Conservation (phyloP, 2,113 vertebrate species). For the Gulo gulo region DNA sequence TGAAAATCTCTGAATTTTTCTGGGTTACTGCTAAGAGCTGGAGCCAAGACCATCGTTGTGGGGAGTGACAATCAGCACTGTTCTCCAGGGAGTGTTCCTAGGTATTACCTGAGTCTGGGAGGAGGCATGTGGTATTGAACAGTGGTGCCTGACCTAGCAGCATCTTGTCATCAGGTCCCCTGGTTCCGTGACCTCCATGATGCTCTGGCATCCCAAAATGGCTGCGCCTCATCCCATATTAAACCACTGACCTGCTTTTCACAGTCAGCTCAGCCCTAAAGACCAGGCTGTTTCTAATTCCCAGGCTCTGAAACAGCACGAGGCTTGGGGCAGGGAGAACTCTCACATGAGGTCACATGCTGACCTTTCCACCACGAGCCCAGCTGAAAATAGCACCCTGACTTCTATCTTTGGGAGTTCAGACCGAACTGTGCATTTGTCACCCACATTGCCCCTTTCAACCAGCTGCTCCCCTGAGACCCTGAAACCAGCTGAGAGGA, state of each 20-base stretch:
- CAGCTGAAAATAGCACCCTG: not conserved
- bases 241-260: not conserved
- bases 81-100: not conserved
- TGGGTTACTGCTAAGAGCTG: not conserved
- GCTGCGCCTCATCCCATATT: not conserved
- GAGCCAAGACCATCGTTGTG: not conserved
- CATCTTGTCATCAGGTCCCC: not conserved
- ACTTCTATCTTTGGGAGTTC: not conserved
- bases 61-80: not conserved
- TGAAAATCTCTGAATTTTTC: not conserved
- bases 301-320: not conserved
- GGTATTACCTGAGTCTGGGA: not conserved
- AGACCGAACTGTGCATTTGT: not conserved
- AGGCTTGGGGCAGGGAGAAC: not conserved
- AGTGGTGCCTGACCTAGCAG: not conserved
- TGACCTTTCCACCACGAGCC: not conserved
- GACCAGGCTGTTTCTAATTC: not conserved
- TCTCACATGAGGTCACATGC: not conserved
- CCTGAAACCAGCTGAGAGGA: not conserved
- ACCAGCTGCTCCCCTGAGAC: not conserved
- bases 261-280: not conserved
- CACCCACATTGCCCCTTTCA: not conserved
- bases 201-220: not conserved
- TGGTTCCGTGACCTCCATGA: fast-evolving
- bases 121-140: not conserved